Evolutionary conservation across 2,797 vertebrate genomes (phyloP).

Genomic region (Monodelphis domestica): DNA sequence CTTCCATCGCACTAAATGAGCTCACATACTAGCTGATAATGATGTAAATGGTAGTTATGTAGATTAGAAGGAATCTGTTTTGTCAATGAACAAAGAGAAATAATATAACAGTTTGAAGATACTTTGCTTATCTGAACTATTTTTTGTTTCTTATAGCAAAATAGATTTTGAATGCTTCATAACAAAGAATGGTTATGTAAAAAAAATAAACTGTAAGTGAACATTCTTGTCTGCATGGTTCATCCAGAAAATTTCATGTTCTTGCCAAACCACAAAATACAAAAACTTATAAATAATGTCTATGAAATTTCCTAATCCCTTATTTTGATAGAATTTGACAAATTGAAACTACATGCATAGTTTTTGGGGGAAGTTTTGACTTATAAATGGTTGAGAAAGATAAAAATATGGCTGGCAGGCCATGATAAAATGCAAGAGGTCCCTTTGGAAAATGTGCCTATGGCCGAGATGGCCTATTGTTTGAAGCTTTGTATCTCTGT

Average conservation of each 20-base stretch:
- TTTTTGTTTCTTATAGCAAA: not conserved
- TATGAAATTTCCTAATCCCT: not conserved
- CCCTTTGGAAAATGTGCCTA: not conserved
- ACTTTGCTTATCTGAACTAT: not conserved
- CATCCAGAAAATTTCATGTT: not conserved
- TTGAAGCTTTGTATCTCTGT: not conserved
- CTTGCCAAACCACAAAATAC: not conserved
- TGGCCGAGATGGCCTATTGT: not conserved
- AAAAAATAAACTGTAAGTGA: not conserved
- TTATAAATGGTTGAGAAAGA: not conserved
- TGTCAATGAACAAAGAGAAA: not conserved
- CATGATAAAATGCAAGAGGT: rapidly evolving
- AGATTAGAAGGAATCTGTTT: not conserved
- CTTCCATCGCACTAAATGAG: not conserved
- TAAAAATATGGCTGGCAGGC: not conserved
- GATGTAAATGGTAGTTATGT: not conserved
- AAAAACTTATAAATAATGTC: not conserved
- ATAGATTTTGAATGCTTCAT: not conserved
- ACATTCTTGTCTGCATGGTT: not conserved
- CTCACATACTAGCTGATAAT: not conserved
- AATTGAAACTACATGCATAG: not conserved
- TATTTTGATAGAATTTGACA: not conserved
- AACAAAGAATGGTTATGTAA: constrained; percentile 22
- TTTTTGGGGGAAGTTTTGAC: not conserved
- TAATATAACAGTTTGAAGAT: not conserved